phyloP scores from a whole-genome alignment of 1,140 invertebrate species.

The Drosophila melanica region DNA sequence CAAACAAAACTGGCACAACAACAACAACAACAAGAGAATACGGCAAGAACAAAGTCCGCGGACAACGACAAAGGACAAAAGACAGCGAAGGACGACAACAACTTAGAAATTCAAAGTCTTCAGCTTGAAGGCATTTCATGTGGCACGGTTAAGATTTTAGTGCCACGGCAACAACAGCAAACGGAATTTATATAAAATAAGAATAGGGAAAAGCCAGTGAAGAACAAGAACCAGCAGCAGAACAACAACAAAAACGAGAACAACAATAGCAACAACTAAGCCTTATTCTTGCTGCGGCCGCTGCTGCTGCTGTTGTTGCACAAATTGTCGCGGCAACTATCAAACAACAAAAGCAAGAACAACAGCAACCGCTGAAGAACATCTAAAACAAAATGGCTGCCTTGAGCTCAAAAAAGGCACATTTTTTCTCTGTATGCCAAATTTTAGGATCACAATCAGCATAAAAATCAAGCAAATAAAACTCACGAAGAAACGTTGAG shows the following conservation, averaged over 20 bases:
- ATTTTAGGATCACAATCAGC: constrained; percentile 1
- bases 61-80: constrained; percentile 18
- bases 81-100: constrained; percentile 52
- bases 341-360: constrained; percentile 57
- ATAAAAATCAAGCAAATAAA: background rate
- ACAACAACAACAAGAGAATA: constrained; percentile 13
- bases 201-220: too few species aligned
- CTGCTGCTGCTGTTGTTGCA: constrained; percentile 35
- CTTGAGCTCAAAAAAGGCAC: constrained; percentile 59
- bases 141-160: constrained; percentile 77
- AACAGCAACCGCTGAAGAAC: constrained; percentile 23
- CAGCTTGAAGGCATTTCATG: constrained; percentile 67
- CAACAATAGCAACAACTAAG: constrained; percentile 8
- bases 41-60: constrained; percentile 38
- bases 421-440: background rate
- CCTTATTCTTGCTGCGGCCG: constrained; percentile 9
- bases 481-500: too few species aligned
- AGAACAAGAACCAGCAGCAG: constrained; percentile 2
- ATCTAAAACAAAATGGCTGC: constrained; percentile 68
- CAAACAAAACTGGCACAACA: constrained; percentile 27
- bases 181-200: background rate
- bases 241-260: background rate
- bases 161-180: constrained; percentile 52
- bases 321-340: constrained; percentile 70
- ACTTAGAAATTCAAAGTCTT: constrained; percentile 36